Evolutionary conservation across 2,797 vertebrate genomes (phyloP).

Genomic region (Macropus fuliginosus): DNA sequence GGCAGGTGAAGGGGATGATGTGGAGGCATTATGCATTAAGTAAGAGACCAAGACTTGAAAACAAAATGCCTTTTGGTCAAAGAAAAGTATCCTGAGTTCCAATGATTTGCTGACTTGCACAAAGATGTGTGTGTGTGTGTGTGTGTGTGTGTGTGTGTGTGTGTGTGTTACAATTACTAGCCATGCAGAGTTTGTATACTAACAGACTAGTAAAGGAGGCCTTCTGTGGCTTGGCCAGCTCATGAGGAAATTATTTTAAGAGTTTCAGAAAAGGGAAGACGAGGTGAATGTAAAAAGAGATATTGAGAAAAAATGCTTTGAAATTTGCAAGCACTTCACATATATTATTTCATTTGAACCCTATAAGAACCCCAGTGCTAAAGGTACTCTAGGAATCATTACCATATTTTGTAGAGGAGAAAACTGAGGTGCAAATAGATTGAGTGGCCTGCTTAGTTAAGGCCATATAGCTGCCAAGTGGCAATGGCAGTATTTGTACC

Average conservation of each 20-base stretch:
- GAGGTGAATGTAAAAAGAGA: background rate
- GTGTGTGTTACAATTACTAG: background rate
- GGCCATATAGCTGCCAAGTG: background rate
- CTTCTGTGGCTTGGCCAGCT: background rate
- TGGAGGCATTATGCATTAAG: background rate
- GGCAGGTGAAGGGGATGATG: background rate
- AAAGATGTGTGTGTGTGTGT: background rate
- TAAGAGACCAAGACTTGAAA: background rate
- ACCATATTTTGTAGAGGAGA: background rate
- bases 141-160: too few relatives aligned
- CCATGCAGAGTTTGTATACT: background rate
- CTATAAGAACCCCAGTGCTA: background rate
- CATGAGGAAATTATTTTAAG: background rate
- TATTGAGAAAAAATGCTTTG: background rate
- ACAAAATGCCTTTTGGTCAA: background rate
- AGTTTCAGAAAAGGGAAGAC: background rate
- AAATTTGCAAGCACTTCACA: background rate
- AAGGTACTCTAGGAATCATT: background rate
- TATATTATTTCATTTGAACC: background rate
- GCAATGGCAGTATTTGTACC: background rate
- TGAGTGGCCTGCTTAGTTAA: background rate
- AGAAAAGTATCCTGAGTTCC: background rate
- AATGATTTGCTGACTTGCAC: background rate
- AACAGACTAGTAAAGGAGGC: background rate
- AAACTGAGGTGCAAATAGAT: background rate